phyloP scores from a whole-genome alignment of 2,888 invertebrate species.

The Cephus runcator region DNA sequence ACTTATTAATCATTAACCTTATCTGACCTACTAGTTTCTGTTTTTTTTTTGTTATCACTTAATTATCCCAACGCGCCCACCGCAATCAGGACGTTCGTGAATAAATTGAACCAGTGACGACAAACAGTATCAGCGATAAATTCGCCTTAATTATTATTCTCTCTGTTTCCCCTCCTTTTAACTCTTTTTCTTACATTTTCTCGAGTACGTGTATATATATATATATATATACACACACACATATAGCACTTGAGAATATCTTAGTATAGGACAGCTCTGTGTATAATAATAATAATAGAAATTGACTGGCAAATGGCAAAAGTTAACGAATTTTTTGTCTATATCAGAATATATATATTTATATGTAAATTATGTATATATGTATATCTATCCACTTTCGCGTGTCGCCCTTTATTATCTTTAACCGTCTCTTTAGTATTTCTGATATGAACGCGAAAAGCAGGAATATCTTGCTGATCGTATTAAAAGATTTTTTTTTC shows the following conservation, averaged over 20 bases:
- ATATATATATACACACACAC: background rate
- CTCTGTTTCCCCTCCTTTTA: background rate
- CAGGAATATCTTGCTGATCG: background rate
- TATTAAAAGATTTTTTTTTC: background rate
- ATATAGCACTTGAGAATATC: conserved; percentile 42
- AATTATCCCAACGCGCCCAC: background rate
- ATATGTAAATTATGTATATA: conserved; percentile 44
- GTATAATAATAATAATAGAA: conserved; percentile 35
- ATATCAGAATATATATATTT: background rate
- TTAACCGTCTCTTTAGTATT: background rate
- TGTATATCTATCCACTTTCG: conserved; percentile 24
- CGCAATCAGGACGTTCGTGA: background rate
- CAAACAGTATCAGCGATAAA: background rate
- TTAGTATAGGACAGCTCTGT: conserved; percentile 49
- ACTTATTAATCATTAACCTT: background rate
- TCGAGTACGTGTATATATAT: background rate
- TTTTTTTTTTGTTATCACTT: background rate
- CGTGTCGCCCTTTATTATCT: conserved; percentile 7
- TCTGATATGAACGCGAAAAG: background rate
- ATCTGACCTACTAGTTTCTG: background rate
- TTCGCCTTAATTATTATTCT: background rate
- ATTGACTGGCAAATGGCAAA: conserved; percentile 53
- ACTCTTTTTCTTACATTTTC: background rate
- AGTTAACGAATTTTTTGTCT: conserved; percentile 12
- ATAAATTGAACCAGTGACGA: background rate